Base-by-base conservation (phyloP, 1,140 invertebrate genomes). In the Vollenhovia emeryi region DNA sequence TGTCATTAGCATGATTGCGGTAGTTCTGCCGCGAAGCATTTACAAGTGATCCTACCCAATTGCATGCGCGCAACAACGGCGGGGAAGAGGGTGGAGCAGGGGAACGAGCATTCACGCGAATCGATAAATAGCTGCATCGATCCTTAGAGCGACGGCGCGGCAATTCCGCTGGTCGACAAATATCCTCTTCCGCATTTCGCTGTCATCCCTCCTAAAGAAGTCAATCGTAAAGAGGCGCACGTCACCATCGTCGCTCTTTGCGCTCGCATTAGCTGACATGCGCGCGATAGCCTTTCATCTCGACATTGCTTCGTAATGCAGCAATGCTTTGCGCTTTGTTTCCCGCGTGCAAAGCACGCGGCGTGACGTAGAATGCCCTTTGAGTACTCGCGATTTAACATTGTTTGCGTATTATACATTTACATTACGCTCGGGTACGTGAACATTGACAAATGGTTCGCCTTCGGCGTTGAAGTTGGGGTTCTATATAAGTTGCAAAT, bases 1-100 rank as follows among this genome's bases (percentile, higher is more conserved):
- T 57, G 78, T 57, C 78, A 82, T 82, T 82, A 82, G 50, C 36
- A 33, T 82, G 78, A 73, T 82, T 82, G 66, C 78, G 66, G 78
- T 43, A 57, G 50, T 82, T 82, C 78, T 73, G 78, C n/a, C 78
- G 78, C 50, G 50, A 57, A 45, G 66, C 78, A 73, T 60, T 80
- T 71, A 73, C 50, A 21, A 71, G 36, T 57, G 78, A 82, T 82
- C 66, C 50, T 57, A 43, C 13, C 36, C 78, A 80, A 71, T 71
- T 80, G 78, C 52, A 59, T 13, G 52, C 50, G 50, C 36, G 66
- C 36, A 57, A 30, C 18, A 36, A 80, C n/a, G 13, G 11, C 15
- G 27, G 18, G 18, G 6, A 27, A 4, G 59, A 7, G 59, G 27
- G 15, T 8, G 9, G 21, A 36, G 24, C 15, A 55, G 48, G 15